Percentiles rank a stretch among this genome's conserved stretches.
Conservation (phyloP, 2,888 invertebrate genomes). For the Spatulosminthurus flaviceps region DNA sequence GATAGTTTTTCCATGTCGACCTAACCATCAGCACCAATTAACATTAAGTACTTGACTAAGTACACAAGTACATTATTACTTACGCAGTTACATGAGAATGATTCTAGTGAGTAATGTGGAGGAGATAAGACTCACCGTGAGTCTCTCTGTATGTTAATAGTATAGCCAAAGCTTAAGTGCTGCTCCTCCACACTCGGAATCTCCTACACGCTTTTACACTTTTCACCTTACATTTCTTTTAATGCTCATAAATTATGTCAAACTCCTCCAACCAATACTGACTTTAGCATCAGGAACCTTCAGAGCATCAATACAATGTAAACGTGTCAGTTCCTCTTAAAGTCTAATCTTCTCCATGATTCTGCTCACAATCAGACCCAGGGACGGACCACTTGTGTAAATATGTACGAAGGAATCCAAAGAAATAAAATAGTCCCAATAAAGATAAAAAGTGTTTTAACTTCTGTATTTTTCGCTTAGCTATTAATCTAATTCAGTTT, state of each 20-base stretch:
- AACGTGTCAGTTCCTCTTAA: too few species aligned
- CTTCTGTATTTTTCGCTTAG: conserved; percentile 29
- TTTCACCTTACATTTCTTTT: conserved; percentile 11
- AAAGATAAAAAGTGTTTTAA: conserved; percentile 37
- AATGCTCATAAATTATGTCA: conserved; percentile 23
- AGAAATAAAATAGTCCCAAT: conserved; percentile 34
- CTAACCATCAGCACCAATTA: too few species aligned
- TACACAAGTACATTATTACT: too few species aligned
- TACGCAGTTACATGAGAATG: too few species aligned
- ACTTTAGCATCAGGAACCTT: too few species aligned
- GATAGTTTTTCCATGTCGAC: too few species aligned
- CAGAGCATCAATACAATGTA: too few species aligned
- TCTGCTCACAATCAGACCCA: neutral
- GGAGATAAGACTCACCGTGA: neutral
- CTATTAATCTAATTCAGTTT: conserved; percentile 28
- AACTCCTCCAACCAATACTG: too few species aligned
- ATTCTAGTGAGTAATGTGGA: neutral
- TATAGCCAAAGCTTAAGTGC: neutral
- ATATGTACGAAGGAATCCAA: neutral
- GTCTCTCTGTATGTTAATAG: neutral
- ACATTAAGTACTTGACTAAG: too few species aligned
- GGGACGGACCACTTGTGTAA: too few species aligned
- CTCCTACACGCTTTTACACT: conserved; percentile 42
- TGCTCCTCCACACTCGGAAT: neutral
- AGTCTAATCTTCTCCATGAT: too few species aligned